Evolutionary conservation across 1,140 invertebrate species (phyloP).

Genomic region (Lordiphosa stackelbergi): DNA sequence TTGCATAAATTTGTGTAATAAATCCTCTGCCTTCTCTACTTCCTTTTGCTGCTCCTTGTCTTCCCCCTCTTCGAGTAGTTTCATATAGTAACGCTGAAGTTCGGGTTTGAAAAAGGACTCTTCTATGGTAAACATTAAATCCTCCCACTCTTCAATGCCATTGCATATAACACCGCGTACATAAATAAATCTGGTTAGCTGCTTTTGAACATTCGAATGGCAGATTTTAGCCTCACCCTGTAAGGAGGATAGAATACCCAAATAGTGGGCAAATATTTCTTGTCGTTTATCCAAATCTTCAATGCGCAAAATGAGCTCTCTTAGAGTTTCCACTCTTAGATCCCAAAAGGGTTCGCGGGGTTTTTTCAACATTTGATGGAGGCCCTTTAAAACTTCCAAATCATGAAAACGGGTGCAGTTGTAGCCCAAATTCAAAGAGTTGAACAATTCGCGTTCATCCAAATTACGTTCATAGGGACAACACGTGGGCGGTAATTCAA

Average conservation of each 20-base stretch:
- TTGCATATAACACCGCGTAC: slow-evolving; percentile 63
- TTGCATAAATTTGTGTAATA: neutral
- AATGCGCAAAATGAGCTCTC: slow-evolving; percentile 37
- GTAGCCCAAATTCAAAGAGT: slow-evolving; percentile 55
- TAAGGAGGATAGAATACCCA: slow-evolving; percentile 8
- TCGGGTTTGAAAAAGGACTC: slow-evolving; percentile 56
- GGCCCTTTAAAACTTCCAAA: slow-evolving; percentile 48
- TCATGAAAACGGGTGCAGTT: slow-evolving; percentile 60
- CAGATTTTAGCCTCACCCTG: neutral
- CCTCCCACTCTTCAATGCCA: slow-evolving; percentile 68
- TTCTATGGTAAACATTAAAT: slow-evolving; percentile 33
- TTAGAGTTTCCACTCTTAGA: slow-evolving; percentile 35
- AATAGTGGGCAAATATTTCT: slow-evolving; percentile 28
- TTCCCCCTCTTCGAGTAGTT: slow-evolving; percentile 1
- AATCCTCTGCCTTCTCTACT: neutral
- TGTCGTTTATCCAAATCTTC: slow-evolving; percentile 23
- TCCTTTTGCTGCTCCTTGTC: slow-evolving; percentile 16
- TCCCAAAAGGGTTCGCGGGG: slow-evolving; percentile 48
- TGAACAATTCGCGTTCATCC: slow-evolving; percentile 60
- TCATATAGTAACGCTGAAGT: slow-evolving; percentile 31
- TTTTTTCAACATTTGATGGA: slow-evolving; percentile 42
- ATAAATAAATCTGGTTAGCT: slow-evolving; percentile 57
- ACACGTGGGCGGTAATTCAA: slow-evolving; percentile 31
- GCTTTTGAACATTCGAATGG: slow-evolving; percentile 17
- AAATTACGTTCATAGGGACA: slow-evolving; percentile 59